Evolutionary conservation across 2,113 vertebrate genomes (phyloP), one percentile per base, ranked within the genome.

Genomic region (Callospermophilus lateralis): DNA sequence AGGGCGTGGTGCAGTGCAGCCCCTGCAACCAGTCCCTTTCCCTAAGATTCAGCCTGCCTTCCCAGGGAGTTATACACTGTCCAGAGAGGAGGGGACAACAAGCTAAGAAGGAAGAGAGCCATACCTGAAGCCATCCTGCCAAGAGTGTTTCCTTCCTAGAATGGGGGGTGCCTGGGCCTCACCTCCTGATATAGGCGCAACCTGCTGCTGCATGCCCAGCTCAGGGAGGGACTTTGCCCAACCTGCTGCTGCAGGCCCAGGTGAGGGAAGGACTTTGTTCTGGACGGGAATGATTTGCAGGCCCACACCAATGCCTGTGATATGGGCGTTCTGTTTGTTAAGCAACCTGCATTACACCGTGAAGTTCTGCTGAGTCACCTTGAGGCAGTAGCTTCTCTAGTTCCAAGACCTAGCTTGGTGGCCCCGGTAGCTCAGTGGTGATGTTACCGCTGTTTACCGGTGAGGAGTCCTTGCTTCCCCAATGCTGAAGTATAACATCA

Each of bases 341-440:
- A 28, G 37, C 53, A 28, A 28, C 61, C 26, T 24, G 61, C 8
- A 32, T 79, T 68, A 37, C 9, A 22, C 30, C 37, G 32, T 8
- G 12, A 45, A 51, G 67, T 87, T 90, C 61, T 83, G 48, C 42
- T 39, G 76, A 87, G 70, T 97, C 83, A 93, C 61, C 42, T 45
- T 94, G 81, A 94, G 53, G 9, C 61, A 83, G 74, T 65, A 94
- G 74, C 19, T 85, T 63, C 51, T 87, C 30, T 51, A 37, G 51
- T 70, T 61, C 74, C 68, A 76, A 76, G 19, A 32, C 55, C 45
- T 42, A 51, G 45, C 51, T 39, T 65, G 58, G 39, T 4, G 6
- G 51, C 80, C 80, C 53, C 32, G 30, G 28, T 34, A 68, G 37
- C 63, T 74, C 45, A 73, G 30, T n/a, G 92, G 8, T 85, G 45